Percentiles rank a stretch among this genome's conserved stretches.
Evolutionary conservation across 2,888 invertebrate genomes (phyloP).

Genomic region (Aplocera efformata): DNA sequence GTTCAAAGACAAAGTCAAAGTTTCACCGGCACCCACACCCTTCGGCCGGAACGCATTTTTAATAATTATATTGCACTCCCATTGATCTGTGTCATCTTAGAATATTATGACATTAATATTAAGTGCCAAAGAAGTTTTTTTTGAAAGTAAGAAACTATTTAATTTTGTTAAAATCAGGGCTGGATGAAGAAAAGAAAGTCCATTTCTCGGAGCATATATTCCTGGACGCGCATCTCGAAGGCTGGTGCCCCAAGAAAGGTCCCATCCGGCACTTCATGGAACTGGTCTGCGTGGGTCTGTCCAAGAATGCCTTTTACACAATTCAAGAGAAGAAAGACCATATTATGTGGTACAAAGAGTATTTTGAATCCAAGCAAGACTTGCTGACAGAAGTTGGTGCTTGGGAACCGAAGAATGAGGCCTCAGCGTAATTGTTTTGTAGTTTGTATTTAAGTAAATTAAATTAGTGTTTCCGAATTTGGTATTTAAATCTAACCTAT

Average conservation of each 20-base stretch:
- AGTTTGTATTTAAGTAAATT: constrained; percentile 16
- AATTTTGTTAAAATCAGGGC: too few species aligned
- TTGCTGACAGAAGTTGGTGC: constrained; percentile 84
- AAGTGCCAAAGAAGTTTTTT: too few species aligned
- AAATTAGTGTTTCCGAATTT: constrained; percentile 26
- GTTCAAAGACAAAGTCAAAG: too few species aligned
- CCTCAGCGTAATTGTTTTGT: constrained; percentile 29
- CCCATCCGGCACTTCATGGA: constrained; percentile 99
- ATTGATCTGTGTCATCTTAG: too few species aligned
- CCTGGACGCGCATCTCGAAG: constrained; percentile 90
- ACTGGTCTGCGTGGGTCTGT: constrained; percentile 94
- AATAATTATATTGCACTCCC: too few species aligned
- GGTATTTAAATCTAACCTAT: constrained; percentile 15
- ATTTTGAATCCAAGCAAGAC: constrained; percentile 90
- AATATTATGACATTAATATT: too few species aligned
- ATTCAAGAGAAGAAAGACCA: constrained; percentile 93
- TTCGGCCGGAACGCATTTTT: too few species aligned
- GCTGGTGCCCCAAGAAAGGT: constrained; percentile 94
- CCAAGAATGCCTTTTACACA: constrained; percentile 95
- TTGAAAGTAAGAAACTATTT: too few species aligned
- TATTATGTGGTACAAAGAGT: constrained; percentile 94
- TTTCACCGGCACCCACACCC: too few species aligned
- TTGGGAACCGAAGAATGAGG: constrained; percentile 54
- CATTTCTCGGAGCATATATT: constrained; percentile 98
- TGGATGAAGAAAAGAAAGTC: constrained; percentile 83